phyloP scores from a whole-genome alignment of 2,888 invertebrate species.

The Pyrocoelia pectoralis region DNA sequence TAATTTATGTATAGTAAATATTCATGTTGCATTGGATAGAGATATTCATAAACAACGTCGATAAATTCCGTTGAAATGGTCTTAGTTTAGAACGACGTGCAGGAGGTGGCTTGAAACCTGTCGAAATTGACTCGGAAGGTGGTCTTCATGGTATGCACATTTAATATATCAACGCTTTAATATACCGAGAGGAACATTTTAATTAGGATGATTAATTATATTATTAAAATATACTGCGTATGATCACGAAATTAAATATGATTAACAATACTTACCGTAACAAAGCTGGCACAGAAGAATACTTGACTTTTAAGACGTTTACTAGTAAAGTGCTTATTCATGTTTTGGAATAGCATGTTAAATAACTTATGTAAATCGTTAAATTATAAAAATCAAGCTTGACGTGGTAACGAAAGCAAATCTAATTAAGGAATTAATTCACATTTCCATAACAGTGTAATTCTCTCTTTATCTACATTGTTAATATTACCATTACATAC shows the following conservation, averaged over 20 bases:
- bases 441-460: too few species aligned
- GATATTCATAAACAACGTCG: slow-evolving; percentile 47
- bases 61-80: slow-evolving; percentile 42
- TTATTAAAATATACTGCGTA: slow-evolving; percentile 14
- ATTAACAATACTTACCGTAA: not conserved
- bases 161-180: slow-evolving; percentile 26
- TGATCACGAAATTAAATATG: slow-evolving; percentile 12
- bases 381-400: not conserved
- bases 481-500: too few species aligned
- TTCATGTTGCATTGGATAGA: slow-evolving; percentile 48
- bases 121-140: slow-evolving; percentile 30
- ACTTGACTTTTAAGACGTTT: not conserved
- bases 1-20: slow-evolving; percentile 46
- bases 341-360: not conserved
- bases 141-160: slow-evolving; percentile 30
- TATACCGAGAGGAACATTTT: slow-evolving; percentile 20
- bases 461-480: too few species aligned
- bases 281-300: not conserved
- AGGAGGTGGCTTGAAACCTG: slow-evolving; percentile 30
- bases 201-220: slow-evolving; percentile 30
- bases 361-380: not conserved
- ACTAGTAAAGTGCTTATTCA: not conserved
- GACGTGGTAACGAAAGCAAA: not conserved
- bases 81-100: slow-evolving; percentile 31
- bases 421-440: not conserved